These are phyloP conservation scores for Andrena flavipes DNA, from an alignment of 2,888 invertebrate genomes.

Conservation along the genomic window DNA sequence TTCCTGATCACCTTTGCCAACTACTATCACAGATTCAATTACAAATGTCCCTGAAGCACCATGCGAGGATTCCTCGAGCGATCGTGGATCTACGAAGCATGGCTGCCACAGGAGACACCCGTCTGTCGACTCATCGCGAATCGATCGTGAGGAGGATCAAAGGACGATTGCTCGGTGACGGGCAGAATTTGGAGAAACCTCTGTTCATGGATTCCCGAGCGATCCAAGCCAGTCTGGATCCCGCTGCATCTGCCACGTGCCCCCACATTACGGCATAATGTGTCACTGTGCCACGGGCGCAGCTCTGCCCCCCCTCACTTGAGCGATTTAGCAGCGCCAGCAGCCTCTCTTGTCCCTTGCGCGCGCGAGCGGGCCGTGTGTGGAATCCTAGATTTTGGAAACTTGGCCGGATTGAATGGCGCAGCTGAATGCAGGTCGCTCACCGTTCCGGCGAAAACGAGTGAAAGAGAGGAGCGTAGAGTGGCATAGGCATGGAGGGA, in stretches of 20 bases:
- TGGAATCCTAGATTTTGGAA: conserved; percentile 83
- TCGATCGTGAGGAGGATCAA: conserved; percentile 6
- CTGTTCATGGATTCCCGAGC: conserved; percentile 46
- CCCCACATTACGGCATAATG: conserved; percentile 83
- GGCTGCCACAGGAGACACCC: neutral
- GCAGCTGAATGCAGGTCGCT: conserved; percentile 82
- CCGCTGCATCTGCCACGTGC: conserved; percentile 82
- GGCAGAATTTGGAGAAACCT: conserved; percentile 45
- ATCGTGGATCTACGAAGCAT: neutral
- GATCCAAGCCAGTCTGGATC: conserved; percentile 72
- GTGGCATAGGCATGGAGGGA: conserved; percentile 25
- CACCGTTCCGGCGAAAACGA: conserved; percentile 49
- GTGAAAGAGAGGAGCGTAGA: conserved; percentile 19
- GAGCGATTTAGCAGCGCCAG: conserved; percentile 64
- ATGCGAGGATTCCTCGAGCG: no score
- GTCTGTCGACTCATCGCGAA: conserved; percentile 33
- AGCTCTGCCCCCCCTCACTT: conserved; percentile 33
- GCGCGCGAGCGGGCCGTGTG: conserved; percentile 52
- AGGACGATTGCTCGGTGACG: conserved; percentile 1
- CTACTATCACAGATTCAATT: no score
- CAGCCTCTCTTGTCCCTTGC: conserved; percentile 60
- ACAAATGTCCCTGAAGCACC: no score
- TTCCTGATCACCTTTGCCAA: no score
- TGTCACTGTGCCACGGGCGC: conserved; percentile 82
- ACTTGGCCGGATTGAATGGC: conserved; percentile 77